Evolutionary conservation across 2,888 invertebrate species (phyloP).

Genomic region (Drosophila hamatofila): DNA sequence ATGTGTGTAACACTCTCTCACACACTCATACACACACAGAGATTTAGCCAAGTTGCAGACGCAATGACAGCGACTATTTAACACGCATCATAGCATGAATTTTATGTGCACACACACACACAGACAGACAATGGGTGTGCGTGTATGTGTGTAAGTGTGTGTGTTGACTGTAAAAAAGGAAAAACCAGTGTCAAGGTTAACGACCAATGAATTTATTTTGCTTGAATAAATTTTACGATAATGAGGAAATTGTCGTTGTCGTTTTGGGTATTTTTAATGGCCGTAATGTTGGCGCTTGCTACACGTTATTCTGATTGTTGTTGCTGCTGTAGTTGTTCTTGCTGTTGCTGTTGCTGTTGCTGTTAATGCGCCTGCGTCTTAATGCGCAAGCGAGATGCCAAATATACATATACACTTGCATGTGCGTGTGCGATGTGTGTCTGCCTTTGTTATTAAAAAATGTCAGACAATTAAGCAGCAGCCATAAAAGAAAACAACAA

Average conservation of each 20-base stretch:
- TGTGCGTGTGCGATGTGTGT: conserved; percentile 10
- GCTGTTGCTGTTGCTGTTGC: conserved; percentile 19
- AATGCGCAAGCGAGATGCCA: conserved; percentile 43
- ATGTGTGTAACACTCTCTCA: too few relatives aligned
- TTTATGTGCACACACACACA: conserved; percentile 54
- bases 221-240: conserved; percentile 86
- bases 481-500: conserved; percentile 39
- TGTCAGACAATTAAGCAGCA: conserved; percentile 57
- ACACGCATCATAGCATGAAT: conserved; percentile 74
- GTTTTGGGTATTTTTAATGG: conserved; percentile 83
- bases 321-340: conserved; percentile 19
- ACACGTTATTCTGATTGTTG: conserved; percentile 36
- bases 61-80: conserved; percentile 74
- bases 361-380: conserved; percentile 56
- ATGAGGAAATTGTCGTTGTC: conserved; percentile 84
- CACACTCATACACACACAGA: conserved; percentile 18
- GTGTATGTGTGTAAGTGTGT: conserved; percentile 42
- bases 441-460: conserved; percentile 59
- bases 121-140: conserved; percentile 23
- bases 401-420: background rate
- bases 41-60: conserved; percentile 44
- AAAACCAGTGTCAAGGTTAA: conserved; percentile 86
- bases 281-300: conserved; percentile 73
- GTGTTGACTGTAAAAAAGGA: conserved; percentile 64
- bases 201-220: conserved; percentile 86